Base-by-base conservation (phyloP, 2,113 vertebrate species). In the Mastomys coucha region DNA sequence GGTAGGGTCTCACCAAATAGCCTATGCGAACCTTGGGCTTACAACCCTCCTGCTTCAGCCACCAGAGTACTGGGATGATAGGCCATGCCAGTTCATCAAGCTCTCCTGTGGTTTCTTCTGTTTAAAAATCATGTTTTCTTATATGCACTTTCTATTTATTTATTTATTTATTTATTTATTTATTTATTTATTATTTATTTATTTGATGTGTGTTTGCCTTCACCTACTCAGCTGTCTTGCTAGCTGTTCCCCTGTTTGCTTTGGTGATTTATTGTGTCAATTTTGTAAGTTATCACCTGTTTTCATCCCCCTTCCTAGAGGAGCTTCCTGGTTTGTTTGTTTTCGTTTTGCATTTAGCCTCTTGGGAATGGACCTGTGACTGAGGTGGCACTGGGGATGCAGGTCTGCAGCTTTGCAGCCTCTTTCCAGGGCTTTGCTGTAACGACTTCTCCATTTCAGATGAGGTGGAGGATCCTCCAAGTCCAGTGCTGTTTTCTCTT, bases 391-490 rank as follows among this genome's bases (percentile, higher is more conserved):
- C 73, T 91, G 69, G 60, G 58, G 77, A 91, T 78, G 6, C 53
- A 28, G 45, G 39, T 33, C 22, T 84, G 28, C 65, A 91, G 42
- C 87, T 60, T 94, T 70, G 65, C 65, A n/a, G 77, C 3, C 67
- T 91, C 12, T 89, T 88, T 93, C 75, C 19, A 72, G 56, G 20
- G 87, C 53, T 69, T 95, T 75, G 63, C 33, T 69, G 0, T 95
- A 63, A 93, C 76, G 81, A 72, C 58, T 94, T 51, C 97, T 95
- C 97, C 91, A 51, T 98, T 98, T 95, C 99, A 99, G 99, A 99
- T 99, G 99, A 98, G 97, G 95, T 98, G 98, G 96, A 98, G 95
- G 96, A 96, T 97, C 87, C 7, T 98, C 90, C 84, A 97, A 94
- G 93, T 91, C 53, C 98, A 98, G 6, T 95, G 97, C 73, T 98